phyloP scores from a whole-genome alignment of 1,140 invertebrate genomes.

The Phocides pigmalion region DNA sequence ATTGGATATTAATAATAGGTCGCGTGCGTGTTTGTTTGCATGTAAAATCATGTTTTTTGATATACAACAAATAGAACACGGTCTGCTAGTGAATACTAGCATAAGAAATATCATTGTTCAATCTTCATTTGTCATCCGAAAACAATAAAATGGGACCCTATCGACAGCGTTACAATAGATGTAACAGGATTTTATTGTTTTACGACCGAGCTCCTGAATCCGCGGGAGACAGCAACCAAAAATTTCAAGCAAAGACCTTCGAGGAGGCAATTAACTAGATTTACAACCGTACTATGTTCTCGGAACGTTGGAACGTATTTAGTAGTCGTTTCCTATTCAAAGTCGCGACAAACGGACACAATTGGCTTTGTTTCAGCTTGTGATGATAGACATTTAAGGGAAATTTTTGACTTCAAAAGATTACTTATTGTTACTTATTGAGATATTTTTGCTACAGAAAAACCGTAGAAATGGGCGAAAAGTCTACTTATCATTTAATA shows the following conservation, averaged over 20 bases:
- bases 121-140: conserved; percentile 68
- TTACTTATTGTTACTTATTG: conserved; percentile 3
- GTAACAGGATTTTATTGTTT: conserved; percentile 74
- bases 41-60: conserved; percentile 6
- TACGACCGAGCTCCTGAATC: conserved; percentile 67
- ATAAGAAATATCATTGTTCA: conserved; percentile 38
- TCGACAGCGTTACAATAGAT: conserved; percentile 52
- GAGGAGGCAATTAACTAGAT: conserved; percentile 72
- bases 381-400: conserved; percentile 21
- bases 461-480: too few relatives aligned
- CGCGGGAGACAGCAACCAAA: conserved; percentile 71
- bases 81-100: neutral
- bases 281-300: conserved; percentile 69
- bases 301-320: conserved; percentile 50
- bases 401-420: conserved; percentile 16
- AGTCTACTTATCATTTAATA: too few relatives aligned
- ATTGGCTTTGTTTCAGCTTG: conserved; percentile 32
- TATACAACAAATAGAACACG: neutral
- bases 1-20: too few relatives aligned
- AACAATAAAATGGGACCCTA: conserved; percentile 61
- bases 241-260: conserved; percentile 63
- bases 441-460: too few relatives aligned
- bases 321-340: conserved; percentile 36
- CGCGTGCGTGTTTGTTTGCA: neutral
- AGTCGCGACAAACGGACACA: conserved; percentile 19